These are phyloP conservation scores for Nothocercus nigrocapillus DNA, from an alignment of 2,113 vertebrate genomes.

Conservation along the genomic window DNA sequence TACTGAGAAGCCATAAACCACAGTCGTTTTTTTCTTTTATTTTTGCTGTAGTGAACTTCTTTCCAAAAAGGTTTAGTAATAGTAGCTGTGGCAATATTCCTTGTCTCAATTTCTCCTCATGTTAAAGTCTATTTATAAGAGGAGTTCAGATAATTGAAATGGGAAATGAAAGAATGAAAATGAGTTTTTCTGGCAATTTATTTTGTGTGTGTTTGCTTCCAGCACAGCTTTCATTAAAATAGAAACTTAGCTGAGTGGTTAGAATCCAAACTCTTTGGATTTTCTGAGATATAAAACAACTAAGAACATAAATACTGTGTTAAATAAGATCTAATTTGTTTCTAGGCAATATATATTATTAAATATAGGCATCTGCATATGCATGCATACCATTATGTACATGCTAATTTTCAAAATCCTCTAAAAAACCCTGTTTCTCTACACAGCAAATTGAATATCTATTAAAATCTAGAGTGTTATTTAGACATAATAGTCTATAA, in stretches of 20 bases:
- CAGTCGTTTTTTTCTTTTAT: neutral
- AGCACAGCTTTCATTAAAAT: neutral
- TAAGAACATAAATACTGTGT: neutral
- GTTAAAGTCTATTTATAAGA: neutral
- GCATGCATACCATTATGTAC: fast-evolving
- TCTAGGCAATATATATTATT: neutral
- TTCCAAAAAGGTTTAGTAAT: neutral
- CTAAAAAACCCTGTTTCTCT: neutral
- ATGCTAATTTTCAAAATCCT: neutral
- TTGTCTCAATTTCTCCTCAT: neutral
- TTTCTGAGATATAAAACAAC: neutral
- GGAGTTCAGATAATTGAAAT: neutral
- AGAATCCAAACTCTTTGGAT: neutral
- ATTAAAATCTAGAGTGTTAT: neutral
- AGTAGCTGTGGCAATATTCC: neutral
- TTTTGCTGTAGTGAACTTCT: neutral
- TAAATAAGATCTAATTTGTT: neutral
- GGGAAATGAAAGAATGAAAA: neutral
- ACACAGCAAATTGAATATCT: neutral
- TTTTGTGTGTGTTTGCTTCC: neutral
- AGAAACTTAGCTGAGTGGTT: neutral
- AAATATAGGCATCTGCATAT: neutral
- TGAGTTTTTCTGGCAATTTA: neutral
- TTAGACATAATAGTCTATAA: neutral
- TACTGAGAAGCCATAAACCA: neutral